Evolutionary conservation across 92 coral and sea anemone species (phyloP).

Genomic region (Bergia puertoricense): DNA sequence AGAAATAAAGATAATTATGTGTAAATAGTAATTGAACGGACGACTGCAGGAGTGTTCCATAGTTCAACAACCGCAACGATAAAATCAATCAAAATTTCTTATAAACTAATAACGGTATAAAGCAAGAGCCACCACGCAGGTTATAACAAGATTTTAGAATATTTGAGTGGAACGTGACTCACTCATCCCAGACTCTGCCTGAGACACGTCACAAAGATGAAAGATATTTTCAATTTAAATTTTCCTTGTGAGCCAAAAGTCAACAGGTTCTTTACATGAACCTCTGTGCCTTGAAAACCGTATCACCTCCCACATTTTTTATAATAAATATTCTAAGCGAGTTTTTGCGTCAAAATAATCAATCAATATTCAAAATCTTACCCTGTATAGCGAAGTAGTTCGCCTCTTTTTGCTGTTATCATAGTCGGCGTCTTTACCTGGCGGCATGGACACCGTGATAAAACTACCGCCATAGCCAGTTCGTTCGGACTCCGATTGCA

Average conservation of each 20-base stretch:
- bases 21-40: no score
- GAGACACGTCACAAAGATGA: not conserved
- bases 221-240: not conserved
- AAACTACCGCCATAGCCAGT: constrained; percentile 57
- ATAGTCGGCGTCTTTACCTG: constrained; percentile 57
- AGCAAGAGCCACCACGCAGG: no score
- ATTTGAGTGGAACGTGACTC: no score
- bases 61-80: no score
- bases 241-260: not conserved
- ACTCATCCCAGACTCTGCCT: not conserved
- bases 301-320: not conserved
- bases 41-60: no score
- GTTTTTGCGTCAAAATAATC: not conserved
- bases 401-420: constrained; percentile 81
- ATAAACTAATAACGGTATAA: no score
- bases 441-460: constrained; percentile 87
- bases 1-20: no score
- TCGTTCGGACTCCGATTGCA: constrained; percentile 44
- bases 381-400: constrained; percentile 71
- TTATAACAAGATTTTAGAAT: no score
- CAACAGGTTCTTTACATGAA: not conserved
- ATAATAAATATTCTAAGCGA: not conserved
- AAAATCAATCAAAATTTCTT: no score
- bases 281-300: not conserved
- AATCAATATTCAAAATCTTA: constrained; percentile 38